A percentile compares a stretch with the other conserved stretches of the same genome.
phyloP scores from a whole-genome alignment of 30 jellyfish, hydroid and myxozoan species.

The Haliclystus octoradiatus region DNA sequence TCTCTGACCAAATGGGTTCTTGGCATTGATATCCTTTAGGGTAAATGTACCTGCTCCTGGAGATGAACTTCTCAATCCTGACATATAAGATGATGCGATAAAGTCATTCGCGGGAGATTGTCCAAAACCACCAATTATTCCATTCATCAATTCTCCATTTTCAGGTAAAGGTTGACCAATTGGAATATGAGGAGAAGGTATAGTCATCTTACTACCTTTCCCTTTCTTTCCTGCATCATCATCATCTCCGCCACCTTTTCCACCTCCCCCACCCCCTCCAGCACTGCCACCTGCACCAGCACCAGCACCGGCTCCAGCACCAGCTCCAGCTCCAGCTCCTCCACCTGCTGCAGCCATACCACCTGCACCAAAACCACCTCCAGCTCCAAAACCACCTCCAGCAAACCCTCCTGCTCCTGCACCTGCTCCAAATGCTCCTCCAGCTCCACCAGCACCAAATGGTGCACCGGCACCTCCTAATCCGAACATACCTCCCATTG shows the following conservation, averaged over 20 bases:
- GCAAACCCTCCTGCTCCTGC: slow-evolving; percentile 33
- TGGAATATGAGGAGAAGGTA: not conserved
- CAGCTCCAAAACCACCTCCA: slow-evolving; percentile 27
- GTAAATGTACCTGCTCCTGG: not conserved
- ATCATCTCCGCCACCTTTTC: slow-evolving; percentile 39
- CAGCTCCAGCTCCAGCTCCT: slow-evolving; percentile 41
- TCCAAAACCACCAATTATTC: not conserved
- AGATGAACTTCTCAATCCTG: not conserved
- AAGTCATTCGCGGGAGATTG: not conserved
- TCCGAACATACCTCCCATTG: slow-evolving; percentile 51
- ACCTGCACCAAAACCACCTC: slow-evolving; percentile 34
- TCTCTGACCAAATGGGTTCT: not conserved
- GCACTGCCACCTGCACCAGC: slow-evolving; percentile 14
- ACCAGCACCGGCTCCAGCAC: slow-evolving; percentile 34
- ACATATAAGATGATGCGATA: not conserved
- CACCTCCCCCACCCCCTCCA: slow-evolving; percentile 35
- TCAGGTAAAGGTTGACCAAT: not conserved
- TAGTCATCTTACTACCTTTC: not conserved
- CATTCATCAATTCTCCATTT: not conserved
- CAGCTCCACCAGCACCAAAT: slow-evolving; percentile 27
- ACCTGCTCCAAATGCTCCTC: slow-evolving; percentile 24
- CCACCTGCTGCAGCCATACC: slow-evolving; percentile 33
- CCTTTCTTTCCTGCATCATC: slow-evolving; percentile 12
- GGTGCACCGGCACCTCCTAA: slow-evolving; percentile 50
- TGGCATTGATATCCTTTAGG: not conserved